phyloP scores from a whole-genome alignment of 2,113 vertebrate species.

The Emydura subglobosa region DNA sequence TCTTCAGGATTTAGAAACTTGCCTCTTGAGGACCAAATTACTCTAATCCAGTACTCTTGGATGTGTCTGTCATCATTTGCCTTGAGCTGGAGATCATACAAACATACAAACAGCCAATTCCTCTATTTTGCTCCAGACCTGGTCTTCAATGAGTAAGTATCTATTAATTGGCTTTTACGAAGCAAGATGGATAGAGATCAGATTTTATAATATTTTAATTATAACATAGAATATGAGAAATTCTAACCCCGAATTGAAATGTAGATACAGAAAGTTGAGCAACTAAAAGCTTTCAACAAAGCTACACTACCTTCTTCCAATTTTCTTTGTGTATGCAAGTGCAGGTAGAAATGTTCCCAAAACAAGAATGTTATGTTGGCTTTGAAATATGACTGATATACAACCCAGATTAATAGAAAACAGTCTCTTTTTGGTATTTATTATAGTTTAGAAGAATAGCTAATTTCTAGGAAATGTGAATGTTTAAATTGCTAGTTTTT shows the following conservation, averaged over 20 bases:
- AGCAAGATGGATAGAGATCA: constrained; percentile 53
- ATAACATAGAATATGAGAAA: constrained; percentile 49
- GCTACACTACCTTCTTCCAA: background rate
- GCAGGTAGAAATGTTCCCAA: constrained; percentile 51
- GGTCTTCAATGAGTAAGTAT: constrained; percentile 98
- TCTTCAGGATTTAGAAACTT: constrained; percentile 94
- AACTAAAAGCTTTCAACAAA: constrained; percentile 15
- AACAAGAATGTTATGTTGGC: constrained; percentile 54
- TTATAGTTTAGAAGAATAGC: constrained; percentile 56
- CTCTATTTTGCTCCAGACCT: constrained; percentile 99
- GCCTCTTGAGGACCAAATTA: constrained; percentile 99
- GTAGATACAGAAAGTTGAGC: background rate
- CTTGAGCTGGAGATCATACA: constrained; percentile 99
- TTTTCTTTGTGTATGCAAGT: constrained; percentile 40
- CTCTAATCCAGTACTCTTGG: constrained; percentile 99
- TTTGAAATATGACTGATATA: constrained; percentile 41
- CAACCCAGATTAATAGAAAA: constrained; percentile 58
- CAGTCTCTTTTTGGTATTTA: constrained; percentile 53
- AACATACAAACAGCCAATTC: constrained; percentile 98
- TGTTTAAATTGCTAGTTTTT: constrained; percentile 57
- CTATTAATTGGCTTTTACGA: constrained; percentile 58
- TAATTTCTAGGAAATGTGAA: constrained; percentile 73
- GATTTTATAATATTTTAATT: constrained; percentile 45
- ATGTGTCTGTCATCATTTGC: constrained; percentile 99
- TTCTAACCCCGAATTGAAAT: constrained; percentile 2